Percentiles rank a stretch among this genome's conserved stretches.
These are phyloP conservation scores for Ceratosolen solmsi DNA, from an alignment of 1,140 invertebrate genomes.

Conservation along the genomic window DNA sequence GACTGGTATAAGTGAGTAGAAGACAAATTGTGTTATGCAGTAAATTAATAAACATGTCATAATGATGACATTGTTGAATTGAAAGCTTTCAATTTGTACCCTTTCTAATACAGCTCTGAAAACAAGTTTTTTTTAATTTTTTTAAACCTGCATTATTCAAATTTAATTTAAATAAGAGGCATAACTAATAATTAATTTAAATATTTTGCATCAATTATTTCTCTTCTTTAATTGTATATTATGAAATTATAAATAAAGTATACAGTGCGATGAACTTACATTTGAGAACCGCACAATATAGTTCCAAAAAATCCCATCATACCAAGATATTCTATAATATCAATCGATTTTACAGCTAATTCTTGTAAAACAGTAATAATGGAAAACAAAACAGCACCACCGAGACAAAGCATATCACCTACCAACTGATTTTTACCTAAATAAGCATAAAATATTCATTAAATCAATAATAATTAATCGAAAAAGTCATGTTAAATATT, in stretches of 20 bases:
- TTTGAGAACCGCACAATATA: conserved; percentile 84
- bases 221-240: no score
- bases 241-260: no score
- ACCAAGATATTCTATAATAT: conserved; percentile 88
- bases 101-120: conserved; percentile 71
- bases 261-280: conserved; percentile 79
- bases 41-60: conserved; percentile 77
- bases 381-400: conserved; percentile 87
- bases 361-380: conserved; percentile 89
- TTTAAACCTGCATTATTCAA: background rate
- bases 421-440: conserved; percentile 84
- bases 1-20: conserved; percentile 84
- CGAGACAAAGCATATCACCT: conserved; percentile 88
- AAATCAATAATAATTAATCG: no score
- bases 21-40: conserved; percentile 80
- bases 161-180: background rate
- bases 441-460: background rate
- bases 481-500: no score
- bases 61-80: conserved; percentile 76
- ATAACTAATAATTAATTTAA: background rate
- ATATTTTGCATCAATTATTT: no score
- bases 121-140: background rate
- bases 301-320: conserved; percentile 89
- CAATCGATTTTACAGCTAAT: conserved; percentile 85
- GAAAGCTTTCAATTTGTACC: conserved; percentile 69